Conservation (phyloP, 2,888 invertebrate genomes). For the Callyntrura sp. region DNA sequence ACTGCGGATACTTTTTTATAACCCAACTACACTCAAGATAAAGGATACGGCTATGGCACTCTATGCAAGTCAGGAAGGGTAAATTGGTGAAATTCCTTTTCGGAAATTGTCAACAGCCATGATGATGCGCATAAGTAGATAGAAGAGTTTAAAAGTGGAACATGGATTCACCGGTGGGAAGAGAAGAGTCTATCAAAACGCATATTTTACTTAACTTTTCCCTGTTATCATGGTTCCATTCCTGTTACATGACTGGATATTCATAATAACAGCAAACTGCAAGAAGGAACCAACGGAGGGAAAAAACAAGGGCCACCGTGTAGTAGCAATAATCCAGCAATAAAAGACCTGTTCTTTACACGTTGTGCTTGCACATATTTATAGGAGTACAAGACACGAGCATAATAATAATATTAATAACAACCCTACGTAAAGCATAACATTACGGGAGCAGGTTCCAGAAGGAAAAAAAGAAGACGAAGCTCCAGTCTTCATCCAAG, state of each 20-base stretch:
- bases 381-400: no score
- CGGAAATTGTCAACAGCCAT: slow-evolving; percentile 31
- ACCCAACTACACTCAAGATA: background rate
- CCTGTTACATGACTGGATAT: background rate
- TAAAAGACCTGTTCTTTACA: background rate
- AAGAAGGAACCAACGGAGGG: background rate
- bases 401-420: no score
- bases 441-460: background rate
- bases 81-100: slow-evolving; percentile 2
- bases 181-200: background rate
- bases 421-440: background rate
- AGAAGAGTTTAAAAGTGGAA: background rate
- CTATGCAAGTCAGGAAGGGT: background rate
- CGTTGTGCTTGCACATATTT: background rate
- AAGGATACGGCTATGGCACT: background rate
- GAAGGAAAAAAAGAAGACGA: background rate
- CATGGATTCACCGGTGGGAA: slow-evolving; percentile 7
- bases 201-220: slow-evolving; percentile 4
- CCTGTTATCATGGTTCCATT: background rate
- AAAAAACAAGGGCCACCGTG: background rate
- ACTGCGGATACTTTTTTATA: no score
- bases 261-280: slow-evolving; percentile 32
- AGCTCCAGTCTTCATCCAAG: slow-evolving; percentile 8
- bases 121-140: background rate
- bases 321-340: background rate